Percentiles rank a stretch among this genome's conserved stretches.
These are phyloP conservation scores for Macaria liturata DNA, from an alignment of 2,888 invertebrate genomes.

Conservation along the genomic window DNA sequence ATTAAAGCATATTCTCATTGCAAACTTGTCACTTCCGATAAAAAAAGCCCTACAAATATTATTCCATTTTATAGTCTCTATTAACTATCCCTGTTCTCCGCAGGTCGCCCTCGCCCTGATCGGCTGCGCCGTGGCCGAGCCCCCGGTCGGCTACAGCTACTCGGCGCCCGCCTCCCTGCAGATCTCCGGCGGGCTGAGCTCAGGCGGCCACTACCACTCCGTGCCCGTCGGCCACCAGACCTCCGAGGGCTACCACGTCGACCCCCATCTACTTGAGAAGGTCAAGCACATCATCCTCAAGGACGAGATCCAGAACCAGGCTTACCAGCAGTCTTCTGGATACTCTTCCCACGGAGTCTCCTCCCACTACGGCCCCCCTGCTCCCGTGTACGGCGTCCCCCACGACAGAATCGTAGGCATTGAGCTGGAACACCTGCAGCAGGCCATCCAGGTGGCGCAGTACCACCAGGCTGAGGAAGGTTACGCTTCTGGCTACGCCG, in stretches of 20 bases:
- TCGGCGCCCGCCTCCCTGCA: slow-evolving; percentile 78
- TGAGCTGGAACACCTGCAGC: slow-evolving; percentile 92
- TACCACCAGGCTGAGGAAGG: slow-evolving; percentile 89
- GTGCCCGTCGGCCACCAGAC: slow-evolving; percentile 91
- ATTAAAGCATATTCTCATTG: too few species aligned
- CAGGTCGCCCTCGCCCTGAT: slow-evolving; percentile 88
- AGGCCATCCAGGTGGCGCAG: slow-evolving; percentile 94
- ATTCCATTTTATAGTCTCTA: neutral
- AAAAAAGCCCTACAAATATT: neutral
- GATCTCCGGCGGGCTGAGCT: slow-evolving; percentile 85
- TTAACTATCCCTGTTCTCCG: slow-evolving; percentile 20
- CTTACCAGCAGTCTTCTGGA: slow-evolving; percentile 76
- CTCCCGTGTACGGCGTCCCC: slow-evolving; percentile 87
- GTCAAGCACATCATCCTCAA: slow-evolving; percentile 92
- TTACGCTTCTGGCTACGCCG: slow-evolving; percentile 62
- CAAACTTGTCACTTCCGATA: too few species aligned
- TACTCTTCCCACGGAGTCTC: slow-evolving; percentile 81
- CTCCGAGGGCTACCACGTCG: slow-evolving; percentile 91
- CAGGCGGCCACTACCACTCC: slow-evolving; percentile 89
- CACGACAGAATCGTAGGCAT: slow-evolving; percentile 89
- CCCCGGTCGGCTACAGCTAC: slow-evolving; percentile 88
- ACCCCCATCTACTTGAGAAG: slow-evolving; percentile 90
- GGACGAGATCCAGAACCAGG: slow-evolving; percentile 87
- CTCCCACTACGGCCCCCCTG: slow-evolving; percentile 87
- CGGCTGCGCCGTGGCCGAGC: slow-evolving; percentile 90